Evolutionary conservation across 64 coral and sea anemone genomes (phyloP).

Genomic region (Pocillopora verrucosa): DNA sequence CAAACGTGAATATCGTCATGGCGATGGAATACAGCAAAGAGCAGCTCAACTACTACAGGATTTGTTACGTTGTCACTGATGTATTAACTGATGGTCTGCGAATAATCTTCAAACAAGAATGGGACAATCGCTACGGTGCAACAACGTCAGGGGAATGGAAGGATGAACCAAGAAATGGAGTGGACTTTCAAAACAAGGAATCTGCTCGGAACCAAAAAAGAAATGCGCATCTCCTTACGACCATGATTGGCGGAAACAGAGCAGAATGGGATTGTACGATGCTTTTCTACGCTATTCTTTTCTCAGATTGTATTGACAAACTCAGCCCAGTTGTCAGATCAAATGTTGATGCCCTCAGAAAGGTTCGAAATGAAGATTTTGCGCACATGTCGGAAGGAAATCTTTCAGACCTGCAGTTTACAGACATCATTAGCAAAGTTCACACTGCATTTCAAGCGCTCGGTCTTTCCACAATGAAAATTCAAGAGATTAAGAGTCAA

Average conservation of each 20-base stretch:
- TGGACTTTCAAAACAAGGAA: not conserved
- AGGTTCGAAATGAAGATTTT: no score
- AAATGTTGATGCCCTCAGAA: no score
- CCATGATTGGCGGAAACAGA: slow-evolving; percentile 20
- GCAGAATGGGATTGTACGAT: not conserved
- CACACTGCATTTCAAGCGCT: no score
- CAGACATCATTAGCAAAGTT: no score
- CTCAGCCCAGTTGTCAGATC: no score
- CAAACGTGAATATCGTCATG: no score
- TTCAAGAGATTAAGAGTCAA: not conserved
- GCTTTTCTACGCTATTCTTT: slow-evolving; percentile 31
- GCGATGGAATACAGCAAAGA: no score
- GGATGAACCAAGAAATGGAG: not conserved
- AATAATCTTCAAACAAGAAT: not conserved
- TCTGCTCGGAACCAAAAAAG: not conserved
- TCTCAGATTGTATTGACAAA: slow-evolving; percentile 17
- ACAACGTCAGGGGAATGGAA: not conserved
- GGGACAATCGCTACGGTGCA: not conserved
- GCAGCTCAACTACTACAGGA: not conserved
- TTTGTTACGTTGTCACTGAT: slow-evolving; percentile 21
- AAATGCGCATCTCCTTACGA: not conserved
- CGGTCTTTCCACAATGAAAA: no score
- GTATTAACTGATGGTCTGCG: slow-evolving; percentile 27
- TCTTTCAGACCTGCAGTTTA: no score
- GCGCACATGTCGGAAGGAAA: slow-evolving; percentile 17